Conservation (phyloP, 1,140 invertebrate species). For the Galendromus occidentalis region DNA sequence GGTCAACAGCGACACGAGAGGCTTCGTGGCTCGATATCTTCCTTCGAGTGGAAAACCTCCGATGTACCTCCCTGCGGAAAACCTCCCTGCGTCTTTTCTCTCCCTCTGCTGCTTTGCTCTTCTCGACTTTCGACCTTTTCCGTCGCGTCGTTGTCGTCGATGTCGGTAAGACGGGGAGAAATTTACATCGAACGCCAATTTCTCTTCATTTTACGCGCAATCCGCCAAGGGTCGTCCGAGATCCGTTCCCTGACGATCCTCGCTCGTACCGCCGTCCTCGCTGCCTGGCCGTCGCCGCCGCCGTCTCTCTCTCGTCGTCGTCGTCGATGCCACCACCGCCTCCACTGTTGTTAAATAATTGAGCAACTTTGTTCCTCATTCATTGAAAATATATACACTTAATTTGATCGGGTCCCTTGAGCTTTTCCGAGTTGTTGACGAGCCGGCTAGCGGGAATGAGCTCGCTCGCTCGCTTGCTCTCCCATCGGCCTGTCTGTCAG, state of each 20-base stretch:
- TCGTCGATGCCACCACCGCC: neutral
- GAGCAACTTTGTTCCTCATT: neutral
- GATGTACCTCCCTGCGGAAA: too few relatives aligned
- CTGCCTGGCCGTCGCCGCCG: too few relatives aligned
- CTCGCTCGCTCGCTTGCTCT: neutral
- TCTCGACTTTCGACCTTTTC: neutral
- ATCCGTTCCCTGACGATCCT: too few relatives aligned
- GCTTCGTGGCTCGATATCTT: too few relatives aligned
- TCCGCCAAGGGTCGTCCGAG: neutral
- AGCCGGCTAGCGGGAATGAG: neutral
- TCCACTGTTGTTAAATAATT: neutral
- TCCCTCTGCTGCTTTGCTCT: neutral
- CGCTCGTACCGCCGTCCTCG: too few relatives aligned
- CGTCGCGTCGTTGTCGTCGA: neutral
- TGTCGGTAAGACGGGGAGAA: neutral
- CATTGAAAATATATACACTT: slow-evolving; percentile 7
- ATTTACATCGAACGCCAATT: slow-evolving; percentile 10
- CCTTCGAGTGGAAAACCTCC: too few relatives aligned
- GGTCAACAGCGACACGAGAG: too few relatives aligned
- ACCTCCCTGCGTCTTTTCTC: too few relatives aligned
- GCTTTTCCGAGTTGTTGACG: neutral
- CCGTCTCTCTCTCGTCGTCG: neutral
- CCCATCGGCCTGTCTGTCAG: too few relatives aligned
- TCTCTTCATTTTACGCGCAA: neutral
- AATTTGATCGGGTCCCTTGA: slow-evolving; percentile 5